These are phyloP conservation scores for Silurus lanzhouensis DNA, from an alignment of 2,797 vertebrate species.

Conservation along the genomic window DNA sequence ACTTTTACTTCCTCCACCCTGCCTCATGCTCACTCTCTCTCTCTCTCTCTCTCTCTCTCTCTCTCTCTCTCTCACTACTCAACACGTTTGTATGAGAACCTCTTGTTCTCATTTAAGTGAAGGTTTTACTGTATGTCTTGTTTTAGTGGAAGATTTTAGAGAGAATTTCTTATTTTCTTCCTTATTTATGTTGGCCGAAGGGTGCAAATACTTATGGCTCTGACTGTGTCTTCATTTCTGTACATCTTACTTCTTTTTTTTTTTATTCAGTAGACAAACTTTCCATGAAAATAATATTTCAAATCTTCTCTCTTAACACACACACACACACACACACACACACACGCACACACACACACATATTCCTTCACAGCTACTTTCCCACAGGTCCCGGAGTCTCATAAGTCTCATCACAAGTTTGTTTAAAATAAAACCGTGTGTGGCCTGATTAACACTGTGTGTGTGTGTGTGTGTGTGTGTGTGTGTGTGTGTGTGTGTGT, in stretches of 20 bases:
- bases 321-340: conserved; percentile 16
- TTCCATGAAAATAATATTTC: conserved; percentile 48
- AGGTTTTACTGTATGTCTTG: not conserved
- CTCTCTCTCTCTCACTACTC: not conserved
- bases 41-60: too few species aligned
- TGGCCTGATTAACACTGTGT: not conserved
- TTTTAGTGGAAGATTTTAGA: not conserved
- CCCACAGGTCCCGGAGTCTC: conserved; percentile 14
- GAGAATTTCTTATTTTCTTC: not conserved
- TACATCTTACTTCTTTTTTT: conserved; percentile 9
- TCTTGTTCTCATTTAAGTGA: not conserved
- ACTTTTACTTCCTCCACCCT: conserved; percentile 5
- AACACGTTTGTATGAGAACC: not conserved
- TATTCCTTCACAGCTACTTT: conserved; percentile 22
- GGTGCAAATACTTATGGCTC: not conserved
- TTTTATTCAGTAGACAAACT: not conserved
- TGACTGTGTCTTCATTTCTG: not conserved
- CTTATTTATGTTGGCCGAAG: not conserved
- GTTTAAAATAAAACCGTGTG: conserved; percentile 32
- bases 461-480: conserved; percentile 20
- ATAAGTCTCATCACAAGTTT: conserved; percentile 40
- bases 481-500: conserved; percentile 17
- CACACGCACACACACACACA: conserved; percentile 7
- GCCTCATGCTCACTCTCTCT: too few species aligned
- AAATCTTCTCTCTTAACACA: not conserved